These are phyloP conservation scores for Intellagama lesueurii DNA, from an alignment of 2,797 vertebrate species.

Conservation along the genomic window DNA sequence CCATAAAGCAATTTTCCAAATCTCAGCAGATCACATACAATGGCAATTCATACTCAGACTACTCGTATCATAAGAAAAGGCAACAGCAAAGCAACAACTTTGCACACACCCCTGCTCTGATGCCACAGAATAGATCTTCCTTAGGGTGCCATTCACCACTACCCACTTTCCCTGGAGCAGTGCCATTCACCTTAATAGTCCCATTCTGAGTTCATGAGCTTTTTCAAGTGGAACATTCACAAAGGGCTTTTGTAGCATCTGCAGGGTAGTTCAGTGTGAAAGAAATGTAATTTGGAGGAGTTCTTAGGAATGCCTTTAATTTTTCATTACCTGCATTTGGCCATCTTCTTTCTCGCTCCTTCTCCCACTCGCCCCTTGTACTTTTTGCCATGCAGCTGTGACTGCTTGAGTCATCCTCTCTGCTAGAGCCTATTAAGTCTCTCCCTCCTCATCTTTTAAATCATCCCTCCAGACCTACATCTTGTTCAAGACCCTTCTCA, in stretches of 20 bases:
- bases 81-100: neutral
- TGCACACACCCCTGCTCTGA: too few relatives aligned
- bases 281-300: neutral
- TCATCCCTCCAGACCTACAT: neutral
- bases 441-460: neutral
- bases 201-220: neutral
- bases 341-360: neutral
- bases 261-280: neutral
- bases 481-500: neutral
- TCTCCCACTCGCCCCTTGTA: neutral
- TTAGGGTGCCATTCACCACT: neutral
- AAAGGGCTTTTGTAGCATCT: constrained; percentile 12
- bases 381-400: neutral
- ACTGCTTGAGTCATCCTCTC: neutral
- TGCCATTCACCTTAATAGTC: constrained; percentile 3
- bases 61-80: neutral
- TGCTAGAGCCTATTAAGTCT: neutral
- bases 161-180: neutral
- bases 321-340: neutral
- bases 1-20: neutral
- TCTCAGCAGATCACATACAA: neutral
- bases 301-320: neutral
- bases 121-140: neutral
- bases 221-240: neutral
- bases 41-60: neutral